Conservation (phyloP, 2,113 vertebrate species). For the Camelus dromedarius region DNA sequence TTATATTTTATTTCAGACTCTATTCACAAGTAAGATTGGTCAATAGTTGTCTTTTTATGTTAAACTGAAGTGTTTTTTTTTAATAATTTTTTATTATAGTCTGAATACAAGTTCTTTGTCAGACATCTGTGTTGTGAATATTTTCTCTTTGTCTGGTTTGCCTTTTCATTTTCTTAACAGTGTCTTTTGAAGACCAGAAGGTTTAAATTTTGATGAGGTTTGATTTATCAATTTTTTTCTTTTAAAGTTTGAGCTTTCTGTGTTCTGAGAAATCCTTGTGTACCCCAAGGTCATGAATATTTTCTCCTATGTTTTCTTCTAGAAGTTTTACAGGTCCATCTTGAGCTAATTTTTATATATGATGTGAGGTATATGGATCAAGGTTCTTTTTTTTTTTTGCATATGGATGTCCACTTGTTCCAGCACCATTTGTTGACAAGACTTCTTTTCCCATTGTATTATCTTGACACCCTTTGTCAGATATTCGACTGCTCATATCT, state of each 20-base stretch:
- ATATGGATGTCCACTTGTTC: neutral
- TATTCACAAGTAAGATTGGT: neutral
- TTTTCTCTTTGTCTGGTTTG: neutral
- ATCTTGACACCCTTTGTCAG: neutral
- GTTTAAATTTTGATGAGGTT: neutral
- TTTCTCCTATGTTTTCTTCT: neutral
- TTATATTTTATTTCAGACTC: conserved; percentile 14
- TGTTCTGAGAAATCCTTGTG: conserved; percentile 17
- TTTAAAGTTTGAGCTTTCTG: neutral
- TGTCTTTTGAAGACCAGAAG: neutral
- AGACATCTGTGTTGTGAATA: neutral
- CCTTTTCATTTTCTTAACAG: neutral
- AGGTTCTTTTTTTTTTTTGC: neutral
- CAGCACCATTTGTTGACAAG: neutral
- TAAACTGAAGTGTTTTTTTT: neutral
- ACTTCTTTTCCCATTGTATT: neutral
- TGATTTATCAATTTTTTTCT: neutral
- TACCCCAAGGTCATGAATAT: neutral
- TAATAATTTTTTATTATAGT: neutral
- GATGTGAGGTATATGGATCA: neutral
- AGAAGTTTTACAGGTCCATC: neutral
- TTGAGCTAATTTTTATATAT: neutral
- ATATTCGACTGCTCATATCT: neutral
- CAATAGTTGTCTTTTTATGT: neutral
- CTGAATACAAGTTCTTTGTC: neutral